Base-by-base conservation (phyloP, 2,113 vertebrate species). In the Ageneiosus marmoratus region DNA sequence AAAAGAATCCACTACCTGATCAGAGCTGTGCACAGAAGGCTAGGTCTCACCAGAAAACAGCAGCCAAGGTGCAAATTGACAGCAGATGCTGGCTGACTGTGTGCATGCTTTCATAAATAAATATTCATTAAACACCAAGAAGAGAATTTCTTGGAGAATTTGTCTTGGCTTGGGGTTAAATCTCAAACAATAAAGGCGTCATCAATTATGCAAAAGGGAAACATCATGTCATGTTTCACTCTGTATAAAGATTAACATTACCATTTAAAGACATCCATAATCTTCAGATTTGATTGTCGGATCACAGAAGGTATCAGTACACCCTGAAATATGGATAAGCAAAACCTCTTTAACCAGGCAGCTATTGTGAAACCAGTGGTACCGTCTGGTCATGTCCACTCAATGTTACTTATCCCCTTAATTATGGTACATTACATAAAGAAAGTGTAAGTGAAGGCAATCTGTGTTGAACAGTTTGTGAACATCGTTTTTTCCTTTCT, bases 1-100 rank as follows among this genome's bases (percentile, higher is more conserved):
- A 69, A 41, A 8, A 37, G 11, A 0, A 63, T 27, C 9, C 27
- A 7, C 20, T 22, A 5, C 20, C 12, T 44, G 34, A 60, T 78
- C 37, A 46, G 77, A 34, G 60, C 60, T 22, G 27, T 7, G 60
- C 41, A 51, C 44, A 79, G 44, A 41, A 51, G 46, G 46, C 18
- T 58, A 6, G 72, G 34, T 27, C 77, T 79, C 60, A 34, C 13
- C 77, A 65, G 29, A 27, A 79, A 29, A 51, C 44, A 22, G 77
- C 77, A 79, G 77, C 16, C 77, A 34, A 79, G 77, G 60, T 79
- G 77, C 44, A 32, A 79, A 79, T 51, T 79, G 60, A 63, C 20
- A 79, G n/a, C 41, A 63, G 77, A 63, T 63, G 77, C 77, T 79
- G 55, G 44, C 34, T 77, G 53, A 37, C 22, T 63, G 77, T 48